phyloP scores from a whole-genome alignment of 2,888 invertebrate genomes.

The Dasypolia templi region DNA sequence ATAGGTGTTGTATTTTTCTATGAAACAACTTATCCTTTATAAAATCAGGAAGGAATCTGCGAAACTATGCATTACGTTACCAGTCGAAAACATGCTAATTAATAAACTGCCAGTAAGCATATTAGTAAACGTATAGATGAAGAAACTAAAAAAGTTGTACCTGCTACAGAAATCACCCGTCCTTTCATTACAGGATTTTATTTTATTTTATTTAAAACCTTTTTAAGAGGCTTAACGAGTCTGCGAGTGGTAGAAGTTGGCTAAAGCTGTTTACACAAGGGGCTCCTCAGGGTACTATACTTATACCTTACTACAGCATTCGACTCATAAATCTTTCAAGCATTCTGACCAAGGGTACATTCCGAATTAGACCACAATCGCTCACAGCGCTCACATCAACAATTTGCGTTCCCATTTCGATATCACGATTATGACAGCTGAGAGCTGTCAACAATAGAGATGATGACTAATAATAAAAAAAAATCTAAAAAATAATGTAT shows the following conservation, averaged over 20 bases:
- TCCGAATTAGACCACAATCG: too few species aligned
- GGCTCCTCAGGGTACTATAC: constrained; percentile 14
- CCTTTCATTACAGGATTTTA: background rate
- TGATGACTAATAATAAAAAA: too few species aligned
- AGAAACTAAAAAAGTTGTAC: background rate
- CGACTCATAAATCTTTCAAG: constrained; percentile 10
- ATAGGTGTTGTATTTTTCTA: too few species aligned
- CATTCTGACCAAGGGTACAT: constrained; percentile 16
- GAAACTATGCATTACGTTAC: background rate
- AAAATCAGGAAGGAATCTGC: background rate
- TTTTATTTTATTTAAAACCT: constrained; percentile 12
- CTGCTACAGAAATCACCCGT: background rate
- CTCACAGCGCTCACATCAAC: too few species aligned
- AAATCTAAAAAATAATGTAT: too few species aligned
- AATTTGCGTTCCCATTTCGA: too few species aligned
- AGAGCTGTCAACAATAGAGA: too few species aligned
- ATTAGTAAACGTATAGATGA: background rate
- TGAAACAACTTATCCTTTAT: too few species aligned
- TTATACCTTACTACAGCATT: background rate
- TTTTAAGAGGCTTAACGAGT: constrained; percentile 33
- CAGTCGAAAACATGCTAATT: background rate
- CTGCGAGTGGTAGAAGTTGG: constrained; percentile 11
- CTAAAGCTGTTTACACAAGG: constrained; percentile 18
- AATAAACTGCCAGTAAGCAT: background rate
- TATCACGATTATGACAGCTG: too few species aligned